Conservation (phyloP, 2,888 invertebrate species). For the Formica aserva region DNA sequence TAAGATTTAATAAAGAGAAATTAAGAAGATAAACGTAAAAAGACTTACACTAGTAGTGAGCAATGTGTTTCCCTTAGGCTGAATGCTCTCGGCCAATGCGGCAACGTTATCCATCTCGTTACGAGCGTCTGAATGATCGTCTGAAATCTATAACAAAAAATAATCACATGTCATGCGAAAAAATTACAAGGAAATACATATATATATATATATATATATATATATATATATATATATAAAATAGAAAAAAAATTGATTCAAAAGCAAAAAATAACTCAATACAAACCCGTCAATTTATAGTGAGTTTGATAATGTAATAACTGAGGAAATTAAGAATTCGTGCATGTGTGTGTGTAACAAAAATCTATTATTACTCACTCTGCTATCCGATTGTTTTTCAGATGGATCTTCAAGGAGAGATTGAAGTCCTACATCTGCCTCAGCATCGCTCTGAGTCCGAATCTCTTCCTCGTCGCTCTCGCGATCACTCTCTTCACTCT, state of each 20-base stretch:
- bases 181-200: neutral
- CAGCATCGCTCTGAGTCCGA: slow-evolving; percentile 83
- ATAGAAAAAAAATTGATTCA: neutral
- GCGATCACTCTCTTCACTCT: slow-evolving; percentile 82
- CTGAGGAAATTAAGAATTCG: neutral
- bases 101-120: slow-evolving; percentile 96
- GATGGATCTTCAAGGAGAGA: slow-evolving; percentile 87
- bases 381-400: slow-evolving; percentile 74
- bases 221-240: neutral
- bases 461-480: slow-evolving; percentile 82
- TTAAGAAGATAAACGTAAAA: slow-evolving; percentile 38
- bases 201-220: neutral
- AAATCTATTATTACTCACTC: slow-evolving; percentile 52
- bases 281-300: neutral
- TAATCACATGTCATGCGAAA: neutral
- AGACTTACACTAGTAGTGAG: slow-evolving; percentile 94
- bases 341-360: neutral
- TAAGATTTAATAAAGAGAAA: slow-evolving; percentile 37
- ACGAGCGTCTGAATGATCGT: slow-evolving; percentile 88
- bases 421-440: slow-evolving; percentile 87
- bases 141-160: slow-evolving; percentile 68
- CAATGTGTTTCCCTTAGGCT: slow-evolving; percentile 98
- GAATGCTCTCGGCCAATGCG: slow-evolving; percentile 97
- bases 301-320: neutral
- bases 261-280: neutral